Evolutionary conservation across 2,113 vertebrate species (phyloP), one percentile per base, ranked within the genome.

Genomic region (Ia io): DNA sequence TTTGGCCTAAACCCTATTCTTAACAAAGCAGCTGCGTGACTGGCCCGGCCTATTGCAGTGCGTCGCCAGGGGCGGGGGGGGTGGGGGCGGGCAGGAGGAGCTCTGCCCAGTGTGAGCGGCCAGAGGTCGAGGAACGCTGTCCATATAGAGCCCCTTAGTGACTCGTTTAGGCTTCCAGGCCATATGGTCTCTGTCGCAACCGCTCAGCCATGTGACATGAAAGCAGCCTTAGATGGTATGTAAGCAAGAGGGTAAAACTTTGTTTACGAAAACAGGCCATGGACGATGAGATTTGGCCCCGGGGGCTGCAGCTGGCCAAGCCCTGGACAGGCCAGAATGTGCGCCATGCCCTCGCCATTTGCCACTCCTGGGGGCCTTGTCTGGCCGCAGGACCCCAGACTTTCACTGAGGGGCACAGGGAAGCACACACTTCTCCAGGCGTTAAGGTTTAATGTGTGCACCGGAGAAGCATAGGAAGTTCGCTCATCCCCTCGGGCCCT

Each of bases 281-380:
- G 0, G 0, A 11, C 10, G 23, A 44, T n/a, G 22, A 65, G n/a
- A 78, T 87, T 2, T 51, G 49, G 14, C 79, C 79, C 51, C 70
- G 3, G 28, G 51, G 56, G 51, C n/a, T 30, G 20, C 17, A 42
- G 28, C 4, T 37, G 3, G 8, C 78, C 8, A 22, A 1, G 25
- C 25, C 17, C 47, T 32, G 37, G 14, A 18, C n/a, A 59, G 13
- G 30, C 2, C 16, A 11, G 2, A 9, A 5, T 3, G 9, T 16
- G 30, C 3, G 9, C 35, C 14, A 0, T 13, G 20, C 5, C 88
- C 32, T 70, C 35, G 0, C 3, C 3, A 0, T 1, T 18, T 14
- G 1, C 25, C 14, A 1, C 23, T 53, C 2, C 63, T 0, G 2
- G 30, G 25, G 63, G 30, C 71, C 11, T 25, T 28, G 4, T 30